Evolutionary conservation across 2,888 invertebrate genomes (phyloP).

Genomic region (Eulithis prunata): DNA sequence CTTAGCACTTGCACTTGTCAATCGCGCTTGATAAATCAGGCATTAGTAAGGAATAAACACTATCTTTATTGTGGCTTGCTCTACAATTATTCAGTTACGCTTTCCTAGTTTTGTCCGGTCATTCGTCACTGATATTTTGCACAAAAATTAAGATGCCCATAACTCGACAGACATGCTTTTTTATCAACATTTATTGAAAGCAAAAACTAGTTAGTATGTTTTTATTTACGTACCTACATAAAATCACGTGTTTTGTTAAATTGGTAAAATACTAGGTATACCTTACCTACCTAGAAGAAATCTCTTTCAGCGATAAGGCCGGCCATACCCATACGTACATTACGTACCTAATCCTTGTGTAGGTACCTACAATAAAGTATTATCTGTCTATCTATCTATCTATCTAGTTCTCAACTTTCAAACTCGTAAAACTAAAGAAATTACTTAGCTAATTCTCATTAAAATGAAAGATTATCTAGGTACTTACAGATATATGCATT

Average conservation of each 20-base stretch:
- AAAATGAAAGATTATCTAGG: slow-evolving; percentile 15
- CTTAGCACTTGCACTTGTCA: background rate
- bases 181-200: too few species aligned
- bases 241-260: too few species aligned
- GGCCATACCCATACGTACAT: too few species aligned
- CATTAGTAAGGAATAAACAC: too few species aligned
- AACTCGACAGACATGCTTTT: background rate
- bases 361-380: too few species aligned
- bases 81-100: slow-evolving; percentile 3
- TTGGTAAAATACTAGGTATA: too few species aligned
- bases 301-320: too few species aligned
- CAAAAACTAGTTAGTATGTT: background rate
- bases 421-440: slow-evolving; percentile 37
- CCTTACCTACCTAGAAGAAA: too few species aligned
- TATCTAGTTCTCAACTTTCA: slow-evolving; percentile 28
- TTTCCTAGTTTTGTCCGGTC: slow-evolving; percentile 8
- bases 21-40: too few species aligned
- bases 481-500: background rate
- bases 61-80: background rate
- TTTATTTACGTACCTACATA: background rate
- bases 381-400: too few species aligned
- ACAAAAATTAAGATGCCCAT: background rate
- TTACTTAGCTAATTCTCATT: slow-evolving; percentile 16
- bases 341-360: too few species aligned
- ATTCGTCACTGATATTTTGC: slow-evolving; percentile 11